A percentile compares a stretch with the other conserved stretches of the same genome.
These are phyloP conservation scores for Agapornis canus DNA, from an alignment of 2,797 vertebrate species.

Conservation along the genomic window DNA sequence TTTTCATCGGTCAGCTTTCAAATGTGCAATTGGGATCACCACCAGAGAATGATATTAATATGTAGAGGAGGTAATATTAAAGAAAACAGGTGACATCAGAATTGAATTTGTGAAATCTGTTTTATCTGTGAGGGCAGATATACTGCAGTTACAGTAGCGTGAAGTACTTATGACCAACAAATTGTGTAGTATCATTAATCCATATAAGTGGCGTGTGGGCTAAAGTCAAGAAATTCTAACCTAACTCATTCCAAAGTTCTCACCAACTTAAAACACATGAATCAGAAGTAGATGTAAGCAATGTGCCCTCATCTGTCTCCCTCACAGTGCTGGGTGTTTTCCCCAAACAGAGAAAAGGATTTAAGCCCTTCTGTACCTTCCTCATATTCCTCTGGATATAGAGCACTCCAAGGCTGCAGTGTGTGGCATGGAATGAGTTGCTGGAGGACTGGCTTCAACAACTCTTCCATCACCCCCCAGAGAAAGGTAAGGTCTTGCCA, in stretches of 20 bases:
- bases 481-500: not conserved
- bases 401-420: not conserved
- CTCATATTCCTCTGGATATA: not conserved
- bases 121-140: not conserved
- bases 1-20: not conserved
- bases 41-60: not conserved
- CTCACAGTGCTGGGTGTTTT: not conserved
- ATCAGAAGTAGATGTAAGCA: not conserved
- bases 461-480: not conserved
- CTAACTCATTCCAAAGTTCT: not conserved
- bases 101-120: not conserved
- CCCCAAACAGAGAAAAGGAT: not conserved
- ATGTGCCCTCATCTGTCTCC: not conserved
- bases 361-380: not conserved
- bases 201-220: not conserved
- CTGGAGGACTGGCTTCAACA: not conserved
- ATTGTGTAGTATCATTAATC: not conserved
- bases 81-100: not conserved
- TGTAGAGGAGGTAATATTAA: not conserved
- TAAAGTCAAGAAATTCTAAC: not conserved
- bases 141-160: not conserved
- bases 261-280: not conserved
- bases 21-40: not conserved
- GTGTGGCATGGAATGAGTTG: rapidly evolving
- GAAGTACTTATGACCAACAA: not conserved